Evolutionary conservation across 2,113 vertebrate species (phyloP), one percentile per base, ranked within the genome.

Genomic region (Azemiops feae): DNA sequence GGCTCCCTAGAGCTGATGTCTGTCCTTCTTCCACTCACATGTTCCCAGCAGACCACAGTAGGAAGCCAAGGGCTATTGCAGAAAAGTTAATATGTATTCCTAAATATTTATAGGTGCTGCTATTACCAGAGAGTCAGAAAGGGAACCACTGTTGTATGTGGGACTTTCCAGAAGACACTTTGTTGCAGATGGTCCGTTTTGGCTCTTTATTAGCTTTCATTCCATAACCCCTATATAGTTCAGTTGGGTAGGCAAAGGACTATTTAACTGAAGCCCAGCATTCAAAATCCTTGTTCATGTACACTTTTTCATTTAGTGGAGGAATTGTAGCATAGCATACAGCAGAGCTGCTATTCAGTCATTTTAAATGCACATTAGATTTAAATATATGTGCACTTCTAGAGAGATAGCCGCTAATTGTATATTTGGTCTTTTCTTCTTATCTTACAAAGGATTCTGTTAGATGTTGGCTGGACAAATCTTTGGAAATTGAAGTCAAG

Each of bases 401-500:
- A 81, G 3, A 20, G 34, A 22, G 74, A 43, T 5, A 94, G 45
- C 25, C 39, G 43, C 57, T 94, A n/a, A 30, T 50, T 91, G 2
- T 85, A 47, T 86, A 55, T 18, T 90, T 52, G 39, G 11, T 57
- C 9, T 85, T 89, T 91, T 92, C 93, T 86, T 25, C 94, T 94
- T 22, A 22, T 91, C 94, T 47, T 81, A 2, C 45, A 89, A 96
- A 98, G 98, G 93, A 89, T 53, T 97, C 89, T 0, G 90, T 98
- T 88, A 95, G 94, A 91, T 87, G 64, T 97, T 98, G 97, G n/a
- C 92, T 98, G 90, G 92, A 55, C 91, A 97, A 93, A 0, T 98
- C 97, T 54, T 96, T 99, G 94, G 95, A 96, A 39, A 96, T 98
- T 50, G 99, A 99, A 95, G 96, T 97, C 1, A 93, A 97, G 50